Base-by-base conservation (phyloP, 2,113 vertebrate species). In the Centropus unirufus region DNA sequence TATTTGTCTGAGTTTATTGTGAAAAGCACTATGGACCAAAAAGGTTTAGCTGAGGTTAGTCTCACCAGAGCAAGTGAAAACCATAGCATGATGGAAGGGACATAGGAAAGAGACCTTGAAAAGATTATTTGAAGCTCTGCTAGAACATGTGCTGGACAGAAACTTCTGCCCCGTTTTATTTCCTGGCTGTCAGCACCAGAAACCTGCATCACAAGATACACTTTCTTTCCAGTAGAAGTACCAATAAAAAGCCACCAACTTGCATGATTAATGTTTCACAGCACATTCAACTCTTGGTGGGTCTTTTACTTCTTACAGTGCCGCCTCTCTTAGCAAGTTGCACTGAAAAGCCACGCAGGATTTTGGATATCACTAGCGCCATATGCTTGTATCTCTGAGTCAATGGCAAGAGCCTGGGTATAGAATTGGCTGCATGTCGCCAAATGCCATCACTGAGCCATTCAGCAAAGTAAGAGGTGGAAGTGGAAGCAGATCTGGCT, bases 321-420 rank as follows among this genome's bases (percentile, higher is more conserved):
- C 8, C 34, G 22, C 26, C 6, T 8, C 7, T 58, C 23, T 54
- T 44, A 67, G 55, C 1, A 0, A 81, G 46, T 3, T 39, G 5
- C 34, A 44, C 61, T 51, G 30, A 32, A 58, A 72, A 77, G 1
- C 20, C 24, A 2, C 1, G 0, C 29, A 55, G 32, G 42, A 10
- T 73, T 34, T 36, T 32, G 47, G 8, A 30, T 62, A 30, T 52
- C 42, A 4, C 3, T 44, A 1, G 29, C 44, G 75, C 34, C 27
- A 3, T 12, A 6, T 3, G 0, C 19, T 69, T 23, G 5, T 21
- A 2, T 7, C 32, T 73, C n/a, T 55, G n/a, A 69, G n/a, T 0
- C 2, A 1, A 12, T 30, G 17, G 74, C 69, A 78, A 10, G 9
- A 63, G 24, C 17, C 29, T 5, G 9, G 22, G 5, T 11, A 14